phyloP scores from a whole-genome alignment of 2,888 invertebrate species.

The Sinelater perroti region DNA sequence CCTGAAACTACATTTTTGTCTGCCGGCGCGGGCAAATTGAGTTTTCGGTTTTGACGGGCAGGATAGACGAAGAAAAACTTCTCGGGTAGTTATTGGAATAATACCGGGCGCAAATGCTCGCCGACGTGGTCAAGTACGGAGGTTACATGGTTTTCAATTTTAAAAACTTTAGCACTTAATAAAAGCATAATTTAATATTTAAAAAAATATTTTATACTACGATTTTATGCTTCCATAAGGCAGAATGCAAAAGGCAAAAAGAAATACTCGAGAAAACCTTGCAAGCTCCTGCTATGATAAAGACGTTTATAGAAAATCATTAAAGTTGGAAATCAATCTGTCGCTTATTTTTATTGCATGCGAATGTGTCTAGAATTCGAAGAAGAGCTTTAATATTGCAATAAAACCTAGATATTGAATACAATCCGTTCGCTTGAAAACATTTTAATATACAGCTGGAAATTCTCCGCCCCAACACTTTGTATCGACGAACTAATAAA shows the following conservation, averaged over 20 bases:
- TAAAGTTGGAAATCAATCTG: slow-evolving; percentile 23
- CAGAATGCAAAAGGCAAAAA: too few relatives aligned
- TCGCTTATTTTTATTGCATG: slow-evolving; percentile 24
- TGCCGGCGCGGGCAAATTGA: slow-evolving; percentile 29
- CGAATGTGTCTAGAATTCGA: slow-evolving; percentile 28
- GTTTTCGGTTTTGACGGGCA: slow-evolving; percentile 28
- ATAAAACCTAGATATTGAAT: slow-evolving; percentile 35
- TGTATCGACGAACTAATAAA: slow-evolving; percentile 49
- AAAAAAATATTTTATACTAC: too few relatives aligned
- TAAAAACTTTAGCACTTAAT: too few relatives aligned
- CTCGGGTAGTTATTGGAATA: slow-evolving; percentile 13
- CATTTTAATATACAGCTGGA: slow-evolving; percentile 42
- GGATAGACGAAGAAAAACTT: slow-evolving; percentile 13
- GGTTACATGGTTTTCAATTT: too few relatives aligned
- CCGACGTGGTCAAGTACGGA: too few relatives aligned
- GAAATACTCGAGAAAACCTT: too few relatives aligned
- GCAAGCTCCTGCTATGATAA: too few relatives aligned
- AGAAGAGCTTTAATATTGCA: slow-evolving; percentile 36
- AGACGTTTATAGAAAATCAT: slow-evolving; percentile 23
- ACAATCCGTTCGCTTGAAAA: slow-evolving; percentile 31
- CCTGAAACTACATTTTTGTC: slow-evolving; percentile 39
- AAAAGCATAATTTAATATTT: too few relatives aligned
- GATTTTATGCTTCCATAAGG: too few relatives aligned
- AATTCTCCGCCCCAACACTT: slow-evolving; percentile 35
- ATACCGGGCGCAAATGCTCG: slow-evolving; percentile 7